Conservation (phyloP, 2,888 invertebrate genomes). For the Patella caerulea region DNA sequence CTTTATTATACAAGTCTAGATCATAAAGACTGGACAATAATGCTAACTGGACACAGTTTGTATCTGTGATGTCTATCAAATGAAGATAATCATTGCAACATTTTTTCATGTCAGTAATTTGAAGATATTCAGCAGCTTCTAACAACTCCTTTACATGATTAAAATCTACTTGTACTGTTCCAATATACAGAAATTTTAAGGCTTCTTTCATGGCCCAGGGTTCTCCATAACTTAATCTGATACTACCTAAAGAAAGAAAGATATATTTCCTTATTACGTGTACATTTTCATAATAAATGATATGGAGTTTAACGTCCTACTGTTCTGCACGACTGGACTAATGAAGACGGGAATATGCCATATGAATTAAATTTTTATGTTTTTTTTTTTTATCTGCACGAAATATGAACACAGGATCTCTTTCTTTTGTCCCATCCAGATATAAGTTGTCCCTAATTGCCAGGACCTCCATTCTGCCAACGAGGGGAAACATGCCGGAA, state of each 20-base stretch:
- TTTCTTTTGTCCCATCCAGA: too few species aligned
- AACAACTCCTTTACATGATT: slow-evolving; percentile 46
- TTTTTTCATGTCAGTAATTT: slow-evolving; percentile 51
- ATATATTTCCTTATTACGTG: not conserved
- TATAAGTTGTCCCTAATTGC: too few species aligned
- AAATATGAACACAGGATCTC: too few species aligned
- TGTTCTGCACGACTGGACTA: too few species aligned
- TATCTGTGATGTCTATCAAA: slow-evolving; percentile 39
- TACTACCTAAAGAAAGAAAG: slow-evolving; percentile 40
- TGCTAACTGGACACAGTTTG: slow-evolving; percentile 53
- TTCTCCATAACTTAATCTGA: slow-evolving; percentile 46
- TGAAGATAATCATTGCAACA: slow-evolving; percentile 48
- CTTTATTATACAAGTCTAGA: slow-evolving; percentile 49
- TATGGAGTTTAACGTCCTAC: too few species aligned
- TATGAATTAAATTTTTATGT: too few species aligned
- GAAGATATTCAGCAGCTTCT: slow-evolving; percentile 58
- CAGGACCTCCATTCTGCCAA: too few species aligned
- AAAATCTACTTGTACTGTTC: slow-evolving; percentile 42
- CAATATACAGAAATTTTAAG: slow-evolving; percentile 54
- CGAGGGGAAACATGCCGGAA: too few species aligned
- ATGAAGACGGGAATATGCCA: too few species aligned
- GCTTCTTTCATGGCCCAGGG: slow-evolving; percentile 48
- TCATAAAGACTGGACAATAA: slow-evolving; percentile 54
- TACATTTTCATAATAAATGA: not conserved
- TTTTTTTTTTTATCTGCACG: too few species aligned